Evolutionary conservation across 2,113 vertebrate species (phyloP), one percentile per base, ranked within the genome.

Genomic region (Asarcornis scutulata): DNA sequence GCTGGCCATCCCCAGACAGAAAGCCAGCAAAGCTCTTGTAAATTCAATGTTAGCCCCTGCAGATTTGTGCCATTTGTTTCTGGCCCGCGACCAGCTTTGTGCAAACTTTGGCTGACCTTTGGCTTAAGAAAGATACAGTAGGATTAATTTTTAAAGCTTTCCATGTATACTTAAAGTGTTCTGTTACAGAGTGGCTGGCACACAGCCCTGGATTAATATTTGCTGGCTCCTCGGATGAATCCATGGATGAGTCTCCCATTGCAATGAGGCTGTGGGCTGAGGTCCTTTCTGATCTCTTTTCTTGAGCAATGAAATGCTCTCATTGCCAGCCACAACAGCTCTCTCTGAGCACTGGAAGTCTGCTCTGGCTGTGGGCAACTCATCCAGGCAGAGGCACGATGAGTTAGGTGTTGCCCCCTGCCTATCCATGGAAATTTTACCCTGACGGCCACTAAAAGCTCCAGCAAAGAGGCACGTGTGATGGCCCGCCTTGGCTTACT

Each of bases 141-240:
- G 76, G 67, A 93, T 96, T 88, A 79, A 83, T 93, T 94, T 94
- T 95, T 94, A 84, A 95, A 89, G 22, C 48, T 94, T 94, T 91
- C 71, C 58, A 59, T 66, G 62, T 93, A 60, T 88, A 62, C 80
- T 86, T 86, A 34, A 60, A 86, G 40, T 1, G 0, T 72, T 94
- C 74, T 84, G 50, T 82, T 68, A 67, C 50, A 58, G 58, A 80
- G 66, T 46, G 50, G 67, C 50, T 94, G 92, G 64, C 46, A 2
- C 14, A 7, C 20, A 91, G 85, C 85, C 46, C 46, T 86, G 71
- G 42, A 32, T 78, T 95, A 90, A 87, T 46, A 73, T 69, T 75
- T 92, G 74, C 66, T 79, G 55, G 44, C 78, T 95, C 40, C 74
- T 94, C 44, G 62, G 52, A 58, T 93, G 86, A 92, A 93, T 81